Evolutionary conservation across 2,797 vertebrate species (phyloP).

Genomic region (Synanceia verrucosa): DNA sequence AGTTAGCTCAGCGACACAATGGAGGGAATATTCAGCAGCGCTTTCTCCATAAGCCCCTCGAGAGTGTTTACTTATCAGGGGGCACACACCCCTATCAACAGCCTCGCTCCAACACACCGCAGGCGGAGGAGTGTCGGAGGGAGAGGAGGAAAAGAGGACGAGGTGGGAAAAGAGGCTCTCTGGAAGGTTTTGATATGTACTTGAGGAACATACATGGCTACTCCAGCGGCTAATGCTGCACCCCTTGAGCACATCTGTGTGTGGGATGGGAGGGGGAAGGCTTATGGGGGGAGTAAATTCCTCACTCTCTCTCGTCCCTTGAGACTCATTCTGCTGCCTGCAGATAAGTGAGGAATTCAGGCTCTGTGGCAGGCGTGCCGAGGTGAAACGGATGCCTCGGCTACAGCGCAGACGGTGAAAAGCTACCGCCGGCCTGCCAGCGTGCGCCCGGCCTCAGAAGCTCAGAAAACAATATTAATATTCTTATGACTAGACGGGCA

Average conservation of each 20-base stretch:
- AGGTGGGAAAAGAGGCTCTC: constrained; percentile 50
- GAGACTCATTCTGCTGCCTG: constrained; percentile 71
- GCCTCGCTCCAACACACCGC: constrained; percentile 53
- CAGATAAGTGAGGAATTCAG: constrained; percentile 73
- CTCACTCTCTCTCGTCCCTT: constrained; percentile 45
- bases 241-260: constrained; percentile 58
- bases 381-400: constrained; percentile 61
- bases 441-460: neutral
- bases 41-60: constrained; percentile 59
- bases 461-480: constrained; percentile 54
- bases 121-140: constrained; percentile 43
- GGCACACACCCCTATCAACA: constrained; percentile 73
- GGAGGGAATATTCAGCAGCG: constrained; percentile 47
- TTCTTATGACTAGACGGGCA: constrained; percentile 6
- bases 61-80: constrained; percentile 74
- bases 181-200: constrained; percentile 71
- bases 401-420: constrained; percentile 31
- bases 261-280: constrained; percentile 22
- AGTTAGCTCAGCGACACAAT: constrained; percentile 44
- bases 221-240: constrained; percentile 58
- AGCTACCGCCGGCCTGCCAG: constrained; percentile 31
- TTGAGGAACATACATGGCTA: constrained; percentile 70
- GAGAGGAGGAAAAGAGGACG: constrained; percentile 1
- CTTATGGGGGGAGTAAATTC: constrained; percentile 56
- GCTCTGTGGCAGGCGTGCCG: constrained; percentile 46